Percentiles rank a stretch among this genome's conserved stretches.
Evolutionary conservation across 2,888 invertebrate genomes (phyloP).

Genomic region (Hecatera dysodea): DNA sequence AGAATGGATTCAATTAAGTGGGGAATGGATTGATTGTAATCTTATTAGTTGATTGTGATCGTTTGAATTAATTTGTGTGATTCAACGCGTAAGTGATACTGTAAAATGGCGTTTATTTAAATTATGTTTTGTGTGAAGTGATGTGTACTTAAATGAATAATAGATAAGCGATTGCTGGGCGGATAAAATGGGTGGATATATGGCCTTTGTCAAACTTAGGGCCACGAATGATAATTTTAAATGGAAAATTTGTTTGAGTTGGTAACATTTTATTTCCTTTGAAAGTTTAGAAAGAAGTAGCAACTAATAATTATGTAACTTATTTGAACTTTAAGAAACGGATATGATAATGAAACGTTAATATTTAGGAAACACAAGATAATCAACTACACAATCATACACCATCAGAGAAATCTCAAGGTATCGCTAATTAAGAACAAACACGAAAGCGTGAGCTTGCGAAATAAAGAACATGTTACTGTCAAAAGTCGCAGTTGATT

Average conservation of each 20-base stretch:
- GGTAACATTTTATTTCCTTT: neutral
- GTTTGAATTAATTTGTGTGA: slow-evolving; percentile 35
- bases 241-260: neutral
- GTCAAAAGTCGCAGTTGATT: slow-evolving; percentile 59
- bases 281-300: slow-evolving; percentile 1
- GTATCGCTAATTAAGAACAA: slow-evolving; percentile 58
- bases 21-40: slow-evolving; percentile 46
- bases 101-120: slow-evolving; percentile 10
- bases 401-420: slow-evolving; percentile 14
- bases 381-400: slow-evolving; percentile 35
- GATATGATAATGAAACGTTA: slow-evolving; percentile 42
- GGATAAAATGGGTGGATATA: neutral
- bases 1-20: slow-evolving; percentile 53
- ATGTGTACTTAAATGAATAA: neutral
- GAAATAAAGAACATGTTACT: slow-evolving; percentile 42
- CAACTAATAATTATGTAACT: slow-evolving; percentile 15
- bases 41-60: slow-evolving; percentile 31
- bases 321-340: slow-evolving; percentile 20
- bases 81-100: slow-evolving; percentile 9
- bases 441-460: slow-evolving; percentile 40
- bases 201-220: neutral
- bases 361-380: slow-evolving; percentile 37
- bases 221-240: neutral
- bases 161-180: neutral
- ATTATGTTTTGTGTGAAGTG: neutral